Conservation (phyloP, 92 coral and sea anemone species). For the Scolanthus callimorphus region DNA sequence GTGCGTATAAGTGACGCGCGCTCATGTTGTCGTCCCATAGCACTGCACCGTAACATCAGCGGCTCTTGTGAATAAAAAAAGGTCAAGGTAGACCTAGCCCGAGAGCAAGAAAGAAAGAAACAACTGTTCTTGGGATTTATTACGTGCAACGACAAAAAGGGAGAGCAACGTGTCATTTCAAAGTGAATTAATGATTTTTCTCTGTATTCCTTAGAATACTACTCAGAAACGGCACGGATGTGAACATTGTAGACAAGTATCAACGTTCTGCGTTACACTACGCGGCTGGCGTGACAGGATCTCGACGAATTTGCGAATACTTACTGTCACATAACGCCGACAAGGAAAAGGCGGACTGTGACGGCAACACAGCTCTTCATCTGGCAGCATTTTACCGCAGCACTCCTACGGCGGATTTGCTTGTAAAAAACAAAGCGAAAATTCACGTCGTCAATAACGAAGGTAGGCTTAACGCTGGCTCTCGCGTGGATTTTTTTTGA, state of each 20-base stretch:
- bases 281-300: constrained; percentile 69
- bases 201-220: constrained; percentile 21
- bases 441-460: constrained; percentile 47
- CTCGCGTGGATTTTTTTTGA: too few relatives aligned
- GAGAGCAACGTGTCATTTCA: too few relatives aligned
- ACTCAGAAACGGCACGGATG: constrained; percentile 53
- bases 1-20: too few relatives aligned
- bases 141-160: too few relatives aligned
- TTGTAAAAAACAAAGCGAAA: constrained; percentile 44
- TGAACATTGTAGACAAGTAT: constrained; percentile 16
- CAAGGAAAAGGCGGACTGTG: constrained; percentile 42
- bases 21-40: too few relatives aligned
- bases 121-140: too few relatives aligned
- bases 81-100: too few relatives aligned
- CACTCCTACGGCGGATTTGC: constrained; percentile 59
- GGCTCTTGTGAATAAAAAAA: too few relatives aligned
- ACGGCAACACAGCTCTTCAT: constrained; percentile 66
- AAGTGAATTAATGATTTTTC: background rate
- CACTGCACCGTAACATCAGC: too few relatives aligned
- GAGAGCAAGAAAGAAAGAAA: too few relatives aligned
- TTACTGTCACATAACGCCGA: constrained; percentile 55
- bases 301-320: constrained; percentile 49
- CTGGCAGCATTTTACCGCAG: constrained; percentile 71
- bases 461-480: too few relatives aligned
- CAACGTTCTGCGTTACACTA: constrained; percentile 65